phyloP scores from a whole-genome alignment of 2,113 vertebrate species.

The Chaenogobius annularis region DNA sequence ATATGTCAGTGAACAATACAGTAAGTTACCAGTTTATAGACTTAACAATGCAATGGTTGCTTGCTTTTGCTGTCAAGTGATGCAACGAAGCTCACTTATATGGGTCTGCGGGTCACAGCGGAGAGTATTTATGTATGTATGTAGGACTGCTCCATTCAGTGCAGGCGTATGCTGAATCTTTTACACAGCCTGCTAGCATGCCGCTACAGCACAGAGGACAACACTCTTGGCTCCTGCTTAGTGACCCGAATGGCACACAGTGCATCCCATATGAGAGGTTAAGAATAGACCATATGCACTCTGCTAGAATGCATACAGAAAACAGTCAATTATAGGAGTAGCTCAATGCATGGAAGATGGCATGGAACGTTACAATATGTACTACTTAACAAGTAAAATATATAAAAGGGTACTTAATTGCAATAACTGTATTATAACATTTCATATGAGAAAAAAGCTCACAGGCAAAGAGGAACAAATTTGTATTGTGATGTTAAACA shows the following conservation, averaged over 20 bases:
- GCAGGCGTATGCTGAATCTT: conserved; percentile 17
- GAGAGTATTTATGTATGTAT: conserved; percentile 5
- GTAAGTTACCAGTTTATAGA: conserved; percentile 22
- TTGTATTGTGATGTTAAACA: not conserved
- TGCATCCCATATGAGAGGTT: conserved; percentile 26
- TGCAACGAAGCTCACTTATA: conserved; percentile 6
- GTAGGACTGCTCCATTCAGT: conserved; percentile 24
- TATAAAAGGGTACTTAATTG: not conserved
- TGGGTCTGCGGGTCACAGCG: conserved; percentile 16
- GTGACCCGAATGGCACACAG: conserved; percentile 40
- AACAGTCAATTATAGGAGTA: conserved; percentile 4
- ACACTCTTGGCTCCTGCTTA: conserved; percentile 31
- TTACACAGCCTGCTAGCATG: conserved; percentile 12
- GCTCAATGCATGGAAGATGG: not conserved
- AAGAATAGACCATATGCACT: conserved; percentile 35
- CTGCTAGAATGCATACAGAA: not conserved
- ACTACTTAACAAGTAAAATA: not conserved
- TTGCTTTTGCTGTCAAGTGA: conserved; percentile 18
- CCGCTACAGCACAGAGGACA: conserved; percentile 24
- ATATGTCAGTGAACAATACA: conserved; percentile 16
- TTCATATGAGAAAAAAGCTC: not conserved
- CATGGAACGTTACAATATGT: not conserved
- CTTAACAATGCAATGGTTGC: conserved; percentile 12
- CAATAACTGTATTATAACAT: not conserved
- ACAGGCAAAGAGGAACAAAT: not conserved